Evolutionary conservation across 2,888 invertebrate species (phyloP), one percentile per base, ranked within the genome.

Genomic region (Acrobasis suavella): DNA sequence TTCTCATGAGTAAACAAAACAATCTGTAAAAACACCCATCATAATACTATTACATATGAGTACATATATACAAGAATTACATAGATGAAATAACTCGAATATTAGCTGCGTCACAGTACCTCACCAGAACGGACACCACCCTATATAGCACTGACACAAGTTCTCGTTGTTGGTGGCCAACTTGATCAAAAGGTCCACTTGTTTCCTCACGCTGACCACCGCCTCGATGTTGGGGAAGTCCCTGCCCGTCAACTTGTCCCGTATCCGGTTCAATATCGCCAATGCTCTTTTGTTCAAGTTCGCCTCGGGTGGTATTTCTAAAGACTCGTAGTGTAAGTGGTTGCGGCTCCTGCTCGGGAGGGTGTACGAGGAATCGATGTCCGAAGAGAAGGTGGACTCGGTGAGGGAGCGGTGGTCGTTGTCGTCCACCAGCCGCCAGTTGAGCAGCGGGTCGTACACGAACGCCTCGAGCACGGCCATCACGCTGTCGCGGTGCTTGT

Each of bases 401-500:
- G 88, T 85, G 66, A 89, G 72, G 0, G 91, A 90, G 50, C 81
- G 83, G 32, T 84, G 83, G n/a, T 86, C 89, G 77, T 83, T 86
- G 73, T 89, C 87, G 73, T 89, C 87, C 42, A 87, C 77, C 7
- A 99, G 93, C 63, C 99, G 94, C 99, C 99, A 99, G 89, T 99
- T 99, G 17, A 99, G 94, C 49, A 99, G 91, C 0, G 99, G 99
- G 92, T 99, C 99, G 81, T 99, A 98, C 0, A 99, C 98, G 85
- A 99, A 99, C 0, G 99, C 99, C 83, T 99, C 99, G 46, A 99
- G 90, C 0, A 99, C 99, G 0, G 99, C 99, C 98, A 99, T 98
- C 61, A 99, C 93, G 78, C 98, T 98, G 91, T 99, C 99, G 77
- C 98, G 97, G 84, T 99, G 98, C 55, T 97, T 95, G 69, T 98